phyloP scores from a whole-genome alignment of 2,797 vertebrate genomes.

The Parauchenoglanis ngamensis region DNA sequence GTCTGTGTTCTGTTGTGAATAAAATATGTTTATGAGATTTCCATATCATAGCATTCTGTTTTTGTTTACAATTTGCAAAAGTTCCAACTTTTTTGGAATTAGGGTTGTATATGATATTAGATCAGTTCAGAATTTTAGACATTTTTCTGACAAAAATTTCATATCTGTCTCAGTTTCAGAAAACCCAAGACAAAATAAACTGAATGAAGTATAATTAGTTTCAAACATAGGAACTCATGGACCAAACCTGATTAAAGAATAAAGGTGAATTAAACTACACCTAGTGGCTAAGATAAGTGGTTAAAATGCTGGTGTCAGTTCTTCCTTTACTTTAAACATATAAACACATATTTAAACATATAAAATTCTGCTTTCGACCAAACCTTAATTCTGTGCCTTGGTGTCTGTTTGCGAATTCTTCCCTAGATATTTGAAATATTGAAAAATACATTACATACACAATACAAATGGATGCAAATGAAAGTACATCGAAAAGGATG shows the following conservation, averaged over 20 bases:
- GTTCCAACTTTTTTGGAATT: no score
- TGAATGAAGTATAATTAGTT: not conserved
- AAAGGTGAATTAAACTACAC: not conserved
- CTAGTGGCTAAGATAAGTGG: not conserved
- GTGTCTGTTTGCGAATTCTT: not conserved
- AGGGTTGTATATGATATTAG: not conserved
- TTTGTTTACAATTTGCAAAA: no score
- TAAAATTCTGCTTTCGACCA: not conserved
- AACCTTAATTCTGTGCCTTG: not conserved
- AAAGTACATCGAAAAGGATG: not conserved
- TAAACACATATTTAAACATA: not conserved
- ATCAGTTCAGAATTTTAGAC: not conserved
- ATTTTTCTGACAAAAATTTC: not conserved
- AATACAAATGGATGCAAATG: conserved; percentile 34
- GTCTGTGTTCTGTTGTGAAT: no score
- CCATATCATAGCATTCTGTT: no score
- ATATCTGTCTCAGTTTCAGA: not conserved
- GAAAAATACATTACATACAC: not conserved
- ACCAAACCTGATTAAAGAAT: not conserved
- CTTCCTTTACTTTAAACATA: not conserved
- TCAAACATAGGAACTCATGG: no score
- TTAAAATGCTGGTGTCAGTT: not conserved
- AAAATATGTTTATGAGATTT: no score
- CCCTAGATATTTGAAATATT: not conserved
- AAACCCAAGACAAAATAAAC: not conserved